These are phyloP conservation scores for Ostrea edulis DNA, from an alignment of 1,140 invertebrate genomes.

Conservation along the genomic window DNA sequence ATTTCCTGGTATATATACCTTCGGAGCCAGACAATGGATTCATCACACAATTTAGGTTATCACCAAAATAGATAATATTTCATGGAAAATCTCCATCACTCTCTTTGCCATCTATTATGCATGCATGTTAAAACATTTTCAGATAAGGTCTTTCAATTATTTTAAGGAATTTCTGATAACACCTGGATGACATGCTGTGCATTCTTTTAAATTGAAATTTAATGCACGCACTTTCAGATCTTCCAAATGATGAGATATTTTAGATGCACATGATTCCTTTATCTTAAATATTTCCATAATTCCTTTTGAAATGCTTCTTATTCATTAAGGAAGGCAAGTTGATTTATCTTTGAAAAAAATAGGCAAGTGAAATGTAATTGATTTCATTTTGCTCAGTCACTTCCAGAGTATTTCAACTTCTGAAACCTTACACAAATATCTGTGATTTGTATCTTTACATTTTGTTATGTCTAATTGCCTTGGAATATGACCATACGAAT, in stretches of 20 bases:
- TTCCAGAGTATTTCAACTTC: neutral
- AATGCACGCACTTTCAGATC: neutral
- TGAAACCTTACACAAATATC: neutral
- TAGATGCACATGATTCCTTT: conserved; percentile 9
- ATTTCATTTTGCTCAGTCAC: neutral
- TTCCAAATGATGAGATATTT: neutral
- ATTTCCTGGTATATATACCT: neutral
- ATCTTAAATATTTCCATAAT: conserved; percentile 9
- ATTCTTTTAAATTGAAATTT: conserved; percentile 24
- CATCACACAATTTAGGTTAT: conserved; percentile 6
- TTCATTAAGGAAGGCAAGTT: neutral
- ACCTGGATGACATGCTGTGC: neutral
- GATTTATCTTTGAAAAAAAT: neutral
- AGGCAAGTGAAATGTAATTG: neutral
- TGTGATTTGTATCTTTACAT: no score
- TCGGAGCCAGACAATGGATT: conserved; percentile 20
- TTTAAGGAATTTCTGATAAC: conserved; percentile 31
- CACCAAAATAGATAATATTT: neutral
- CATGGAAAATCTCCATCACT: conserved; percentile 3
- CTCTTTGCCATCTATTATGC: neutral
- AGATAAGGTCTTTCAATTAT: conserved; percentile 25
- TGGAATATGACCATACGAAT: no score
- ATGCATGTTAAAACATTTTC: neutral
- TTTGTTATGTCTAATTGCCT: no score
- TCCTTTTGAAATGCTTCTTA: neutral